Base-by-base conservation (phyloP, 2,888 invertebrate genomes). In the Leistus spinibarbis region DNA sequence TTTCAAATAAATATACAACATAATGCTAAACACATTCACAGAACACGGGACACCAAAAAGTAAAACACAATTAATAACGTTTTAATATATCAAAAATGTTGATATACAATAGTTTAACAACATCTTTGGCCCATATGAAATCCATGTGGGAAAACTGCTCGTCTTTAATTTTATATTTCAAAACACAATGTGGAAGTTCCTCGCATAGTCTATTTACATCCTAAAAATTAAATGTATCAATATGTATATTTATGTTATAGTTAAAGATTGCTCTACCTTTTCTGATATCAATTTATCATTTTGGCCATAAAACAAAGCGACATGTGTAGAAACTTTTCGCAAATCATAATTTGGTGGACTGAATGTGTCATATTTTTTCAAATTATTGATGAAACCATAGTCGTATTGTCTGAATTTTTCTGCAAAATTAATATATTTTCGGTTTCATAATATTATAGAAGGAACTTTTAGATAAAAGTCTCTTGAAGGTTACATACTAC, bases 71-170 rank as follows among this genome's bases (percentile, higher is more conserved):
- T 68, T 77, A 53, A 54, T 72, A 56, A 60, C 27, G 20, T 17
- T 69, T 24, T 17, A 78, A 65, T 60, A 76, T 57, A 20, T 76
- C 69, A 53, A 76, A 1, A 67, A 79, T 76, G 10, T 71, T 66
- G 53, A 78, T 75, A 75, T 79, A 78, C 22, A 79, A 76, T 53
- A 75, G 82, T 82, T 76, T 71, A 17, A 78, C 72, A 53, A 82
- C 81, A 77, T 90, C 86, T 68, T 86, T 88, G 1, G 88, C 89
- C 79, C 88, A 89, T 2, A 90, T 84, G 78, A 89, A 88, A 80
- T 90, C 90, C 62, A 90, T 80, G 80, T 90, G 90, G 79, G 88
- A 89, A 79, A 88, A 89, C 70, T 86, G 83, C 3, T 83, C 78
- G 65, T 87, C 78, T 0, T 87, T 85, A 0, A 89, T 87, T 79